phyloP scores from a whole-genome alignment of 2,113 vertebrate species.

The Platichthys flesus region DNA sequence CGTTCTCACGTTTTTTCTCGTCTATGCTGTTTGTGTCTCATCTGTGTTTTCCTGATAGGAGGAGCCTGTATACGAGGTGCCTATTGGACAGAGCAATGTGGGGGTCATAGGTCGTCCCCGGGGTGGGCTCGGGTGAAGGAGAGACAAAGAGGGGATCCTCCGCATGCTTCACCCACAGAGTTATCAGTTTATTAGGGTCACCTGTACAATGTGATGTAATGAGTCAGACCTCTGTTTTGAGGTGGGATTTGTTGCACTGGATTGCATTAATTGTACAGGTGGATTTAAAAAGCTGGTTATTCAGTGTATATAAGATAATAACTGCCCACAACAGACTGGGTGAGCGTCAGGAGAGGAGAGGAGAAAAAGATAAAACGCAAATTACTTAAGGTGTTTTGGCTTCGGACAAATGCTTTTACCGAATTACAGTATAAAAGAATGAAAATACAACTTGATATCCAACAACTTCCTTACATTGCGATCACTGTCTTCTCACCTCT shows the following conservation, averaged over 20 bases:
- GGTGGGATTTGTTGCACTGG: neutral
- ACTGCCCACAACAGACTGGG: slow-evolving; percentile 15
- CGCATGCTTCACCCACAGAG: slow-evolving; percentile 59
- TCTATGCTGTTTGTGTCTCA: slow-evolving; percentile 63
- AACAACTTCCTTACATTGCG: neutral
- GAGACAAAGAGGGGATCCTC: neutral
- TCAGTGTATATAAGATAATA: neutral
- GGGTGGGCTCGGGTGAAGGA: slow-evolving; percentile 30
- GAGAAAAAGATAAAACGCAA: slow-evolving; percentile 3
- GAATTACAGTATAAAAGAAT: neutral
- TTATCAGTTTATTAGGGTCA: slow-evolving; percentile 9
- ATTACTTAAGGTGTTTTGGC: neutral
- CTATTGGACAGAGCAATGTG: slow-evolving; percentile 56
- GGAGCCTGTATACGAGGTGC: slow-evolving; percentile 84
- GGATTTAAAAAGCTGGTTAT: neutral
- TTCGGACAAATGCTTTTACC: neutral
- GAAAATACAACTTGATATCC: neutral
- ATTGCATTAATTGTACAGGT: neutral
- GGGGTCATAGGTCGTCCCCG: slow-evolving; percentile 51
- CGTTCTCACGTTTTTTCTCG: slow-evolving; percentile 63
- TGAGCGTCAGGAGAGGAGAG: slow-evolving; percentile 38
- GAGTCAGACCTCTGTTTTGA: neutral
- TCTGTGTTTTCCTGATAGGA: slow-evolving; percentile 78
- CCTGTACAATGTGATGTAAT: slow-evolving; percentile 1
- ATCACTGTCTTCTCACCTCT: slow-evolving; percentile 22